Percentiles rank a stretch among this genome's conserved stretches.
Conservation (phyloP, 37 sponge, comb jelly and placozoan genomes). For the Dysidea cf. avara region DNA sequence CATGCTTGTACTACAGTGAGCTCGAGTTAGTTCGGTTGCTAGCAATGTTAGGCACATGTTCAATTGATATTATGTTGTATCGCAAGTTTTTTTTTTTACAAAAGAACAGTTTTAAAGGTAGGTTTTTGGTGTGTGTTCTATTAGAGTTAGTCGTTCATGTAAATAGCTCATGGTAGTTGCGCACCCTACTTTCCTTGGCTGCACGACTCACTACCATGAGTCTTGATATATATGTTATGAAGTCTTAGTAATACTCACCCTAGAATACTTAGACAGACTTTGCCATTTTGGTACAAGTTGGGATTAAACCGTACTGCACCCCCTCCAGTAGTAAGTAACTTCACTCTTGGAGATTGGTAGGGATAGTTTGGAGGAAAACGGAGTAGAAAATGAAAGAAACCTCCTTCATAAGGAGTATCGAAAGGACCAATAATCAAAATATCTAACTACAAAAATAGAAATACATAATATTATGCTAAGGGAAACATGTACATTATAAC, state of each 20-base stretch:
- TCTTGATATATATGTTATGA: too few species aligned
- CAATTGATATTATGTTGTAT: too few species aligned
- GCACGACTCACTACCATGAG: too few species aligned
- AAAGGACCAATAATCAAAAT: conserved; percentile 81
- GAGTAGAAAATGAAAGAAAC: conserved; percentile 83
- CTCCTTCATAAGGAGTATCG: conserved; percentile 93
- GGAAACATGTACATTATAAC: not conserved
- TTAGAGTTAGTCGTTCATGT: too few species aligned
- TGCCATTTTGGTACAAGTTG: conserved; percentile 85
- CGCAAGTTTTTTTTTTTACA: too few species aligned
- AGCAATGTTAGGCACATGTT: too few species aligned
- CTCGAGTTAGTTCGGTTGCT: too few species aligned
- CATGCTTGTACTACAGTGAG: too few species aligned
- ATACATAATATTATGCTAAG: not conserved
- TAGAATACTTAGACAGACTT: conserved; percentile 85
- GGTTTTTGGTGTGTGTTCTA: too few species aligned
- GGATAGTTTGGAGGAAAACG: conserved; percentile 86
- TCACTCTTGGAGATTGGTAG: conserved; percentile 66
- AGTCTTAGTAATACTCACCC: conserved; percentile 56
- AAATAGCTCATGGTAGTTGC: too few species aligned
- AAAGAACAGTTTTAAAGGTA: too few species aligned
- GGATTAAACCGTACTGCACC: conserved; percentile 90
- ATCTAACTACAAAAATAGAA: conserved; percentile 53
- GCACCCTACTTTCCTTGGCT: too few species aligned
- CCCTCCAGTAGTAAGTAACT: conserved; percentile 82